A percentile compares a stretch with the other conserved stretches of the same genome.
phyloP scores from a whole-genome alignment of 2,797 vertebrate genomes.

The Megalops cyprinoides region DNA sequence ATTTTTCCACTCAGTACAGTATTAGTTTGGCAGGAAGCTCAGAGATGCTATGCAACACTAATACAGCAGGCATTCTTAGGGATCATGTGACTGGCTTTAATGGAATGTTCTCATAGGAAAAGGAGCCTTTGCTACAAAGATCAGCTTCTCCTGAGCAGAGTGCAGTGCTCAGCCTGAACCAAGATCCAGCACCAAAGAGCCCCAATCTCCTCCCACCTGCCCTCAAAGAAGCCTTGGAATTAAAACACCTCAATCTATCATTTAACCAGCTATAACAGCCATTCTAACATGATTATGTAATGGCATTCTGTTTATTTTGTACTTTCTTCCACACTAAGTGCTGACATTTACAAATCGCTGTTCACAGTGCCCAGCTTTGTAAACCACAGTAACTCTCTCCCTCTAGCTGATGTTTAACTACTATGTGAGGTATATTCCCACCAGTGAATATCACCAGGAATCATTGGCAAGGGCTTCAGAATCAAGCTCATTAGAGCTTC shows the following conservation, averaged over 20 bases:
- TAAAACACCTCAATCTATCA: conserved; percentile 26
- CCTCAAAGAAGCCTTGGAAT: conserved; percentile 21
- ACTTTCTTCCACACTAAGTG: too few species aligned
- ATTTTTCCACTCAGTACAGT: conserved; percentile 23
- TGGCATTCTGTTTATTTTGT: too few species aligned
- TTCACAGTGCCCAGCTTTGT: too few species aligned
- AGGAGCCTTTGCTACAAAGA: conserved; percentile 23
- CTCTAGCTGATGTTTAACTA: too few species aligned
- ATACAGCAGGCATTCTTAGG: conserved; percentile 40
- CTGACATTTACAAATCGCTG: too few species aligned
- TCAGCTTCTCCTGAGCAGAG: conserved; percentile 32
- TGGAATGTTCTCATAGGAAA: conserved; percentile 43
- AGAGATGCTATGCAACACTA: conserved; percentile 33
- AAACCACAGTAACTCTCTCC: too few species aligned
- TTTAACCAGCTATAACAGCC: too few species aligned
- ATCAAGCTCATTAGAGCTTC: too few species aligned
- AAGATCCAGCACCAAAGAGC: conserved; percentile 29
- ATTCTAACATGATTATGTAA: too few species aligned
- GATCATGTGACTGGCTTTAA: conserved; percentile 43
- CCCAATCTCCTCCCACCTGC: conserved; percentile 1
- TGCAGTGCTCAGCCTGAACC: conserved; percentile 17
- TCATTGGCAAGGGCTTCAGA: too few species aligned
- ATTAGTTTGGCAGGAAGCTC: conserved; percentile 14
- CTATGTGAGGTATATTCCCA: too few species aligned
- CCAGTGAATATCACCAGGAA: too few species aligned